A percentile compares a stretch with the other conserved stretches of the same genome.
Conservation (phyloP, 2,797 vertebrate species). For the Pseudochirops corinnae region DNA sequence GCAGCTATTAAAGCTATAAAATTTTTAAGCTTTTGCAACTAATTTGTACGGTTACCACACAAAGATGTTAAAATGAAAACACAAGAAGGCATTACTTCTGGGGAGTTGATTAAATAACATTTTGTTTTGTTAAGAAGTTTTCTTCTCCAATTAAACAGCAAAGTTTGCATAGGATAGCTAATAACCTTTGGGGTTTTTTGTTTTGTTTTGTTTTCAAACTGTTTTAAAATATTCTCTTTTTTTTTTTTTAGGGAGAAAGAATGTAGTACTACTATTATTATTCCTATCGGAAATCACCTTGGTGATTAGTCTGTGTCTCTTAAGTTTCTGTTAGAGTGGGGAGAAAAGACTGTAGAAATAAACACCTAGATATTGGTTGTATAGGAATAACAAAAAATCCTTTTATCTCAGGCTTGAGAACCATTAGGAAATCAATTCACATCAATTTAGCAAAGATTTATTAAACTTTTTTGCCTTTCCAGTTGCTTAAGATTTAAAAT, state of each 20-base stretch:
- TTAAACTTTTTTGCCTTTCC: not conserved
- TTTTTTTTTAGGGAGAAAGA: not conserved
- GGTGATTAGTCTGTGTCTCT: constrained; percentile 12
- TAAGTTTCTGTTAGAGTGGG: not conserved
- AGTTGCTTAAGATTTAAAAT: not conserved
- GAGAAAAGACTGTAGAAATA: constrained; percentile 27
- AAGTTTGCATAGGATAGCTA: constrained; percentile 41
- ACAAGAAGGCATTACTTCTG: constrained; percentile 6
- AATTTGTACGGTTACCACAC: constrained; percentile 10
- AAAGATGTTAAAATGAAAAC: constrained; percentile 14
- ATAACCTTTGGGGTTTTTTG: constrained; percentile 27
- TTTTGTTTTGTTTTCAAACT: not conserved
- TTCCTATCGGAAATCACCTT: not conserved
- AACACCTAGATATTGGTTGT: constrained; percentile 5
- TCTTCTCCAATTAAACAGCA: constrained; percentile 44
- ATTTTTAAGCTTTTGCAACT: constrained; percentile 11
- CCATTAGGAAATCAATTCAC: not conserved
- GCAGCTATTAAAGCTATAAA: constrained; percentile 16
- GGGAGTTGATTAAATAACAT: constrained; percentile 27
- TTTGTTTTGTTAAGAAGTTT: constrained; percentile 46
- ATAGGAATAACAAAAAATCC: constrained; percentile 11
- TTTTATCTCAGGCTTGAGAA: constrained; percentile 5
- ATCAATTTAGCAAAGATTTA: not conserved
- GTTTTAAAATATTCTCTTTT: not conserved
- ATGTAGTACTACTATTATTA: not conserved